Percentiles rank a stretch among this genome's conserved stretches.
phyloP scores from a whole-genome alignment of 2,113 vertebrate species.

The Bubo bubo region DNA sequence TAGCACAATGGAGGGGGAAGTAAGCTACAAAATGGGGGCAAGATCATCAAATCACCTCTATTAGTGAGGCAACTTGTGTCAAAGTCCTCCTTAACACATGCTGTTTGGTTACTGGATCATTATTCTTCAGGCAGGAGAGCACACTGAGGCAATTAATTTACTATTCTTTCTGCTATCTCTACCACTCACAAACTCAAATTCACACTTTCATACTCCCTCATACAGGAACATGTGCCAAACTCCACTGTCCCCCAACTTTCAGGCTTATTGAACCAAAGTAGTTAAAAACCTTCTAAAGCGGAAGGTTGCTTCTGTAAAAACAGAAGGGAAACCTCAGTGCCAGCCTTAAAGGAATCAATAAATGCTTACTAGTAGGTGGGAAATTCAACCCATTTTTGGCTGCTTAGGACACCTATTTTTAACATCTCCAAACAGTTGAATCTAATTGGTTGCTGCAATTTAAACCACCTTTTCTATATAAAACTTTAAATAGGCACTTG shows the following conservation, averaged over 20 bases:
- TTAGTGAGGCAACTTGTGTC: background rate
- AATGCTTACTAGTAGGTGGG: conserved; percentile 12
- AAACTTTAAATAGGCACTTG: conserved; percentile 16
- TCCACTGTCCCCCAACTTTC: background rate
- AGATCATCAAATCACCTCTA: background rate
- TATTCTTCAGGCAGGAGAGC: background rate
- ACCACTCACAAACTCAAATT: background rate
- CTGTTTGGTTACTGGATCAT: background rate
- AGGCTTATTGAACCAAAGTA: background rate
- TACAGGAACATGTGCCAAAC: background rate
- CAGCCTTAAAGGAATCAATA: conserved; percentile 33
- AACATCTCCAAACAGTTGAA: background rate
- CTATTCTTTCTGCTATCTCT: background rate
- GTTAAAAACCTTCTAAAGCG: background rate
- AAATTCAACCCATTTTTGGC: conserved; percentile 51
- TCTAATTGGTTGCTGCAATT: background rate
- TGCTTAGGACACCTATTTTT: background rate
- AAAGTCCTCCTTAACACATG: background rate
- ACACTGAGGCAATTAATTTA: background rate
- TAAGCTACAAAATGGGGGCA: background rate
- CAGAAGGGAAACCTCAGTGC: background rate
- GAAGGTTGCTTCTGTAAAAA: conserved; percentile 32
- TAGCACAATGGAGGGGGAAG: background rate
- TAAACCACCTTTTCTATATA: background rate
- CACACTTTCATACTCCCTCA: background rate